phyloP scores from a whole-genome alignment of 2,797 vertebrate species.

The Arnoldichthys spilopterus region DNA sequence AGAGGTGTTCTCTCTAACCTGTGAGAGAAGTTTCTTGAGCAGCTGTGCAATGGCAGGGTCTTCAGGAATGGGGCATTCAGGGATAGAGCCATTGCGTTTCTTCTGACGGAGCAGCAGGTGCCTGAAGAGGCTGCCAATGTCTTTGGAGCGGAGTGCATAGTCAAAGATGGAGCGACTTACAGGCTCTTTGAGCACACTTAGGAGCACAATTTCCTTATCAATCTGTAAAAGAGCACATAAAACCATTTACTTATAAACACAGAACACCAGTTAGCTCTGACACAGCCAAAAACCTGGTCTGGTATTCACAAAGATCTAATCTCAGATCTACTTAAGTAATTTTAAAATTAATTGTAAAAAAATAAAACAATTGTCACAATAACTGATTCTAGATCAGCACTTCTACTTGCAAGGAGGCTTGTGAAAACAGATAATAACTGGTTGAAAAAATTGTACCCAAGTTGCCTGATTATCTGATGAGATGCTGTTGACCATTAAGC shows the following conservation, averaged over 20 bases:
- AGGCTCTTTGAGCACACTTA: conserved; percentile 95
- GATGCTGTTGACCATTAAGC: too few species aligned
- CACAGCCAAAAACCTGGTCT: not conserved
- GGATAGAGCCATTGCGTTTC: conserved; percentile 86
- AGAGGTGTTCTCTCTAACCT: conserved; percentile 77
- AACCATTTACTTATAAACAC: not conserved
- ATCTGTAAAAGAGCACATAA: conserved; percentile 77
- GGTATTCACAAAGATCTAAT: not conserved
- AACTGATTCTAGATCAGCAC: not conserved
- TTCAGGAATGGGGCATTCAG: conserved; percentile 88
- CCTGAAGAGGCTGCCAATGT: conserved; percentile 92
- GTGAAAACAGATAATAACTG: too few species aligned
- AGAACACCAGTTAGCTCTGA: not conserved
- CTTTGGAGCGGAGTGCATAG: conserved; percentile 94
- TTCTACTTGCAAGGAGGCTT: not conserved
- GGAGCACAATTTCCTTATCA: conserved; percentile 94
- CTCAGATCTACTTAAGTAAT: not conserved
- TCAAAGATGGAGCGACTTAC: conserved; percentile 97
- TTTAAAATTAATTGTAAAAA: not conserved
- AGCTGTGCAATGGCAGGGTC: conserved; percentile 93
- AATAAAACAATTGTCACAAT: not conserved
- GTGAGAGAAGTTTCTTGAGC: conserved; percentile 94
- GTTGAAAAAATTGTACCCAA: too few species aligned
- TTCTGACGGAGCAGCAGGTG: conserved; percentile 93
- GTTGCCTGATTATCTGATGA: too few species aligned